Base-by-base conservation (phyloP, 2,797 vertebrate species). In the Cynodonichthys magdalenae region DNA sequence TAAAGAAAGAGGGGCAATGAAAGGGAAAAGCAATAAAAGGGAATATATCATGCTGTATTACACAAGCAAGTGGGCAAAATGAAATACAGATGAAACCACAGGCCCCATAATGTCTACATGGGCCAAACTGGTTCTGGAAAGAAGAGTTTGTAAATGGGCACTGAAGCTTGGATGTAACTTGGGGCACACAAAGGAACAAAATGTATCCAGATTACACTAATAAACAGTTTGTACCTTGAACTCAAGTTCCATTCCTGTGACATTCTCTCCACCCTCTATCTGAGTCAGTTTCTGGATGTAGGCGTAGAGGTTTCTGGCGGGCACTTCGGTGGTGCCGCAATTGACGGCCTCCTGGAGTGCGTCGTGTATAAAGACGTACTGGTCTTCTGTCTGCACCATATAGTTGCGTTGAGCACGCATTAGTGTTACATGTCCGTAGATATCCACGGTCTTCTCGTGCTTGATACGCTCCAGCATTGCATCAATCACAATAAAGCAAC, bases 301-400 rank as follows among this genome's bases (percentile, higher is more conserved):
- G 90, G 96, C 95, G 87, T 96, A 99, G 72, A 99, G 94, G 92
- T 98, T 98, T 90, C 98, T 94, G 77, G 98, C 98, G 70, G 98
- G 97, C 93, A 99, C 98, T 94, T 99, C 97, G 72, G 98, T 99
- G 95, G 96, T 97, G 92, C 97, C 98, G 92, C 97, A 99, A 85
- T 96, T 97, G 88, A 98, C 95, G 86, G 97, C 98, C 92, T 99
- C 98, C 91, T 95, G 94, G 85, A 99, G 95, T 18, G 98, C 95
- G 84, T 99, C 98, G 1, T 99, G 98, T 90, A 99, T 99, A 93
- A 99, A 99, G 92, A 98, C 95, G 60, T 99, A 99, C 83, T 99
- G 98, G 93, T 99, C 98, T 91, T 99, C 97, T 41, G 97, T 99
- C 88, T 99, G 98, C 92, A 99, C 98, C 98, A 99, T 99, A 93